Percentiles rank a stretch among this genome's conserved stretches.
phyloP scores from a whole-genome alignment of 2,888 invertebrate species.

The Callosobruchus maculatus region DNA sequence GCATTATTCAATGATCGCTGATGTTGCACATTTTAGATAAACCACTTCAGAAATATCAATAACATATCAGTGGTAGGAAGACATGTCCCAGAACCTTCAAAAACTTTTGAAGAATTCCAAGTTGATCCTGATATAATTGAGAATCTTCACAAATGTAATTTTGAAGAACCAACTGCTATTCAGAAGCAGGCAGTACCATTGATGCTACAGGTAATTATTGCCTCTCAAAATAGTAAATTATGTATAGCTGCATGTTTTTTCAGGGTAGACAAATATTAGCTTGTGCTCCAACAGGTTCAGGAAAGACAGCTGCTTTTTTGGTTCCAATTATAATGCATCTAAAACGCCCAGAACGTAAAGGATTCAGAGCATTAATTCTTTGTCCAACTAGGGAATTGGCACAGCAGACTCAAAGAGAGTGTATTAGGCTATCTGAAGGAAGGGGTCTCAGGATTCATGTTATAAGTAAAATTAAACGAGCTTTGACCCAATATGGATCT shows the following conservation, averaged over 20 bases:
- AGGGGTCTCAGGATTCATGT: conserved; percentile 72
- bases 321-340: conserved; percentile 81
- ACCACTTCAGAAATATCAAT: conserved; percentile 69
- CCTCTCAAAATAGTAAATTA: too few relatives aligned
- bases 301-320: conserved; percentile 94
- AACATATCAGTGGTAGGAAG: conserved; percentile 77
- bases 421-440: conserved; percentile 69
- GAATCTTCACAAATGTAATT: conserved; percentile 69
- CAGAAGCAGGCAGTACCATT: conserved; percentile 92
- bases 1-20: neutral
- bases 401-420: conserved; percentile 84
- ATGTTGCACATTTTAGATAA: conserved; percentile 56
- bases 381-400: conserved; percentile 94
- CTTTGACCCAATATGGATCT: conserved; percentile 67
- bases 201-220: conserved; percentile 73
- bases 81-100: conserved; percentile 73
- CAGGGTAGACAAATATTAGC: conserved; percentile 81
- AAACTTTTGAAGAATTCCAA: conserved; percentile 64
- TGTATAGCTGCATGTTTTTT: conserved; percentile 14
- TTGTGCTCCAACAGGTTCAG: conserved; percentile 96
- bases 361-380: conserved; percentile 82
- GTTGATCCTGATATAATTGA: conserved; percentile 60
- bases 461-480: conserved; percentile 75
- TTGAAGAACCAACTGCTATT: conserved; percentile 77
- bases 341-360: conserved; percentile 64